Base-by-base conservation (phyloP, 2,113 vertebrate genomes). In the Ursus arctos region DNA sequence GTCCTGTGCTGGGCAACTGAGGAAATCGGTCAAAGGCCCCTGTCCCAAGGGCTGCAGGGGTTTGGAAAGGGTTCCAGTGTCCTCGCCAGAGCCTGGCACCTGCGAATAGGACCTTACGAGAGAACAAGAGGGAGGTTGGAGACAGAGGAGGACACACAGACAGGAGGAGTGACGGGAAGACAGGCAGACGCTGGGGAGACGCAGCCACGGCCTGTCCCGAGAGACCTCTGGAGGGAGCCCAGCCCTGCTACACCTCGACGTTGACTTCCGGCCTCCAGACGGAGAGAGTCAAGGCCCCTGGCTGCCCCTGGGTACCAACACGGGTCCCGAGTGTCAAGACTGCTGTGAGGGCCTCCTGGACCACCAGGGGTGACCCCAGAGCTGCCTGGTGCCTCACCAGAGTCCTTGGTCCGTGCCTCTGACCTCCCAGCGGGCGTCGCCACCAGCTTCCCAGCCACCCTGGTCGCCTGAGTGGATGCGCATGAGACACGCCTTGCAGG, bases 401-500 rank as follows among this genome's bases (percentile, higher is more conserved):
- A 63, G 61, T 36, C 79, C 67, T 13, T 76, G 43, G 49, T 14
- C 36, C 8, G 9, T 49, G 36, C 47, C 53, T 74, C 49, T 85
- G 85, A 92, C 69, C 84, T 53, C 51, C 49, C 1, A 6, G 36
- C n/a, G 74, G 65, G 22, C 51, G 36, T 31, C 82, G 97, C 81
- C 21, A 1, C 53, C 63, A 4, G 33, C 53, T 83, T 85, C 67
- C 36, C 76, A 77, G 57, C 57, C 19, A 2, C 49, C n/a, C 49
- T 67, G 59, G 53, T 74, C n/a, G 51, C 88, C 74, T 13, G 77
- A 90, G 77, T 49, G 74, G 92, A 59, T 96, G 95, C 55, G 16
- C 53, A 81, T 84, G 85, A 92, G 95, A 92, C 93, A 72, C 51
- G 10, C 51, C 59, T 86, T 49, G 94, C 92, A 49, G 88, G 51